Evolutionary conservation across 1,140 invertebrate species (phyloP).

Genomic region (Drosophila sp.): DNA sequence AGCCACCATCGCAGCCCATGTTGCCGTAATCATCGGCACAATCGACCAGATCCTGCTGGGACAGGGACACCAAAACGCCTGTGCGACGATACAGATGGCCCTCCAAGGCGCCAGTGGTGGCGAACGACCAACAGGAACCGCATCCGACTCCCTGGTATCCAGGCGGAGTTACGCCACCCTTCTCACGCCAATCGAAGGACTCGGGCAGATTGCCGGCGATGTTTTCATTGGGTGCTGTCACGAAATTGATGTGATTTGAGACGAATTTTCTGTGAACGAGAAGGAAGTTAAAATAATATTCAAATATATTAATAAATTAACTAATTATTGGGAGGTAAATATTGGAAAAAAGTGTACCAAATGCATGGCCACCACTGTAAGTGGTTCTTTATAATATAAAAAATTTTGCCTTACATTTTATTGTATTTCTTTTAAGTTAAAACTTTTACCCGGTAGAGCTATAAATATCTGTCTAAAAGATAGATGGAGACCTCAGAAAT

Average conservation of each 20-base stretch:
- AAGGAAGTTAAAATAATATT: not conserved
- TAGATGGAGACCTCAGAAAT: too few relatives aligned
- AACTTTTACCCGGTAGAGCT: too few relatives aligned
- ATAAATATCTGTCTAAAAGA: too few relatives aligned
- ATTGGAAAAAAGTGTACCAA: too few relatives aligned
- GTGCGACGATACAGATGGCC: slow-evolving; percentile 88
- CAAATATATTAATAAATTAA: too few relatives aligned
- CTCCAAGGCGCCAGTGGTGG: slow-evolving; percentile 84
- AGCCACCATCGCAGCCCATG: slow-evolving; percentile 88
- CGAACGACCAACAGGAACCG: slow-evolving; percentile 85
- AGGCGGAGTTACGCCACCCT: slow-evolving; percentile 88
- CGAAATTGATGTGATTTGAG: slow-evolving; percentile 65
- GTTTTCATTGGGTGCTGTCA: slow-evolving; percentile 49
- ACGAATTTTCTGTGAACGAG: slow-evolving; percentile 53
- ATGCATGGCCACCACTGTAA: too few relatives aligned
- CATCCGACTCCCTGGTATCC: slow-evolving; percentile 87
- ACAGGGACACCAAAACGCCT: slow-evolving; percentile 87
- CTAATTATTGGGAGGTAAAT: too few relatives aligned
- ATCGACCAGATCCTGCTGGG: slow-evolving; percentile 87
- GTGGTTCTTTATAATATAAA: too few relatives aligned
- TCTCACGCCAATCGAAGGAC: slow-evolving; percentile 87
- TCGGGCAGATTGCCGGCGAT: slow-evolving; percentile 74
- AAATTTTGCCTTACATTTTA: too few relatives aligned
- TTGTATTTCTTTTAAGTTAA: too few relatives aligned
- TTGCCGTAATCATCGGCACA: slow-evolving; percentile 87